phyloP scores from a whole-genome alignment of 2,888 invertebrate genomes.

The Tortricodes alternella region DNA sequence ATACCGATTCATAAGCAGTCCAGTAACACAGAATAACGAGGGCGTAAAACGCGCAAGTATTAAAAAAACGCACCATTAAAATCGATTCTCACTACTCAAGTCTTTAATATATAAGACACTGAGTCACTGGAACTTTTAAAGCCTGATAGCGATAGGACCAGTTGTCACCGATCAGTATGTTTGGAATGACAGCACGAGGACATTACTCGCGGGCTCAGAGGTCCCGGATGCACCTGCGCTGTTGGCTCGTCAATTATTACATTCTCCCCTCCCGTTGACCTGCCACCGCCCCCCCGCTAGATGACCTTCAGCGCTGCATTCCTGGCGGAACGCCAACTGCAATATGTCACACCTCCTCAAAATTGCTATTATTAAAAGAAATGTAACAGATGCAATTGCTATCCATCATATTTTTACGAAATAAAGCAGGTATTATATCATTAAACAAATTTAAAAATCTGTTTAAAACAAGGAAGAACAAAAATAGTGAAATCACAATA shows the following conservation, averaged over 20 bases:
- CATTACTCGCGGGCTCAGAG: conserved; percentile 37
- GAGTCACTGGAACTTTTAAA: too few species aligned
- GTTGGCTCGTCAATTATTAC: conserved; percentile 58
- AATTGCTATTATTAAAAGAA: conserved; percentile 9
- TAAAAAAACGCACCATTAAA: too few species aligned
- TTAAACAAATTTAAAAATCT: too few species aligned
- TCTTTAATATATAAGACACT: neutral
- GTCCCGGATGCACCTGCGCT: conserved; percentile 70
- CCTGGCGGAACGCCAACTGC: conserved; percentile 66
- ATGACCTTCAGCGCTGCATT: conserved; percentile 72
- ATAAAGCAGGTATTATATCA: neutral
- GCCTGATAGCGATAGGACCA: neutral
- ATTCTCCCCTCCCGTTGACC: conserved; percentile 32
- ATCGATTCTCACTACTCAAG: neutral
- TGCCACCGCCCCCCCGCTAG: conserved; percentile 34
- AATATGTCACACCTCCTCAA: conserved; percentile 45
- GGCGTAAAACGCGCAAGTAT: too few species aligned
- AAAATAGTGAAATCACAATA: too few species aligned
- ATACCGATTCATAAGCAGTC: conserved; percentile 1
- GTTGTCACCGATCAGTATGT: neutral
- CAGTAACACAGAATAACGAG: neutral
- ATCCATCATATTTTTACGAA: neutral
- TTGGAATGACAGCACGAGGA: conserved; percentile 24
- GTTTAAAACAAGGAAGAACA: too few species aligned
- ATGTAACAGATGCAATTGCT: neutral